Evolutionary conservation across 2,113 vertebrate genomes (phyloP).

Genomic region (Penelope pileata): DNA sequence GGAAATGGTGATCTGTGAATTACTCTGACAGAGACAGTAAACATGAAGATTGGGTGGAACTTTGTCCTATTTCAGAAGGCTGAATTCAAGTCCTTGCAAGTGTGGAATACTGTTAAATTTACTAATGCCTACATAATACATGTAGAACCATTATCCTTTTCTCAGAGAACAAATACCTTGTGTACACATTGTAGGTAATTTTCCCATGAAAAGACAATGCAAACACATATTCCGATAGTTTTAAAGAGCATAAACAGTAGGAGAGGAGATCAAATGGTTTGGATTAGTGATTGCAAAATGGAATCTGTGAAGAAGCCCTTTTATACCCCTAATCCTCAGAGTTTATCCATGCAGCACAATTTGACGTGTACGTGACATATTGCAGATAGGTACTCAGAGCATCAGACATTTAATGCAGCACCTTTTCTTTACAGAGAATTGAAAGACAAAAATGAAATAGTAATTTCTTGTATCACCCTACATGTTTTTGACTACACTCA

Average conservation of each 20-base stretch:
- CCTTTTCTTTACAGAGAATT: neutral
- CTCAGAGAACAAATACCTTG: neutral
- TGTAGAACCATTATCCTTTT: neutral
- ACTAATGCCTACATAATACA: neutral
- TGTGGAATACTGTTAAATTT: neutral
- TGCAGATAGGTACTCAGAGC: neutral
- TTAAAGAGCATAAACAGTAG: neutral
- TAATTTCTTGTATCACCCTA: neutral
- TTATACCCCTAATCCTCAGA: neutral
- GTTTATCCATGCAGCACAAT: neutral
- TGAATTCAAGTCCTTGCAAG: neutral
- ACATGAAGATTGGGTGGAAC: neutral
- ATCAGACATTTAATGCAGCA: neutral
- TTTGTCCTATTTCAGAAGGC: neutral
- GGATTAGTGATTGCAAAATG: neutral
- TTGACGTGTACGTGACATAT: neutral
- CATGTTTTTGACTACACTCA: neutral
- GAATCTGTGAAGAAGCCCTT: neutral
- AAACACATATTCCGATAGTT: neutral
- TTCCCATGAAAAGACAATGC: neutral
- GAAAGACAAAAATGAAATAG: neutral
- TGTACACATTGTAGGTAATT: neutral
- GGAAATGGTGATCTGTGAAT: neutral
- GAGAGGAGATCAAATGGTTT: neutral
- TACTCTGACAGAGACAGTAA: neutral